phyloP scores from a whole-genome alignment of 2,113 vertebrate genomes.

The Hyperoodon ampullatus region DNA sequence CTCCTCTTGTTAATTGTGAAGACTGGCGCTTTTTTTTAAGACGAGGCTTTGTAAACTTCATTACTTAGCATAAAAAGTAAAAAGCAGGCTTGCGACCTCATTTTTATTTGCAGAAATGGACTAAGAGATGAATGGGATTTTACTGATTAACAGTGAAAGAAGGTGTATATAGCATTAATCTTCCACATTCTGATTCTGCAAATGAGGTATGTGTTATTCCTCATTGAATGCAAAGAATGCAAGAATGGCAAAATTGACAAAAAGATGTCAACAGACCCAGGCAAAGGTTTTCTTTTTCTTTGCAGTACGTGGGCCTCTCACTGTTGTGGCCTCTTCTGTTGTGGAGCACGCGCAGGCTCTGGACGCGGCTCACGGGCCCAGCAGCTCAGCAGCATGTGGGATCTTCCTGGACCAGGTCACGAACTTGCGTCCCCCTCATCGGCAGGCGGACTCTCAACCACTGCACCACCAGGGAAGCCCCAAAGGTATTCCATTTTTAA shows the following conservation, averaged over 20 bases:
- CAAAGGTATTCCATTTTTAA: neutral
- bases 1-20: constrained; percentile 56
- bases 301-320: no score
- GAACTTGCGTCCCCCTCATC: no score
- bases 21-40: constrained; percentile 37
- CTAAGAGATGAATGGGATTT: neutral
- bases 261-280: neutral
- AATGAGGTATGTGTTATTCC: neutral
- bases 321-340: no score
- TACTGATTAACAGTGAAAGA: constrained; percentile 30
- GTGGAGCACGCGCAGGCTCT: no score
- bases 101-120: constrained; percentile 51
- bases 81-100: neutral
- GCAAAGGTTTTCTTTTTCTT: neutral
- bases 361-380: no score
- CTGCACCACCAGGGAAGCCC: no score
- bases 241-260: neutral
- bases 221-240: neutral
- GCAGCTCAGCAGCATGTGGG: no score
- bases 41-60: neutral
- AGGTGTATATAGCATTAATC: neutral
- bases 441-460: no score
- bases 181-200: constrained; percentile 24
- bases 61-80: constrained; percentile 10
- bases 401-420: no score